These are phyloP conservation scores for Mesochorus sp. DNA, from an alignment of 2,888 invertebrate genomes.

Conservation along the genomic window DNA sequence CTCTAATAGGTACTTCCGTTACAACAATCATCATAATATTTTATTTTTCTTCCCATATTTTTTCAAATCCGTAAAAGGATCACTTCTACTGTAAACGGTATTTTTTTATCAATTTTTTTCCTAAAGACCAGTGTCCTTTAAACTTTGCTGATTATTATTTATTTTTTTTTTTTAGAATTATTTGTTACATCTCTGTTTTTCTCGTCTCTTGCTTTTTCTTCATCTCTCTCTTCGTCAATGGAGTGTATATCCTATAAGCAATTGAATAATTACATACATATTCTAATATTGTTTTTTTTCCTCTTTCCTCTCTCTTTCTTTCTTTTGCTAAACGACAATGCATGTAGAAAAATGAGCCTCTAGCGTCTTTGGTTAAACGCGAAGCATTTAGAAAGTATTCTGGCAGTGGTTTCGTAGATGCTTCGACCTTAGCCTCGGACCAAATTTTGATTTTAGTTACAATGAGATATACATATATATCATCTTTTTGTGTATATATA, in stretches of 20 bases:
- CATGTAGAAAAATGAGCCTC: conserved; percentile 82
- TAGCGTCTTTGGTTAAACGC: conserved; percentile 79
- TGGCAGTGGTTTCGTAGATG: conserved; percentile 80
- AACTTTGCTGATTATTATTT: no score
- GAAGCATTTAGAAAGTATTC: conserved; percentile 80
- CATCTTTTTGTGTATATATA: conserved; percentile 29
- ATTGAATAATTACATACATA: conserved; percentile 55
- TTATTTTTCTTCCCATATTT: conserved; percentile 15
- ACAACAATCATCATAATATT: conserved; percentile 52
- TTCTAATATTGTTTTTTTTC: conserved; percentile 29
- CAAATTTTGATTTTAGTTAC: conserved; percentile 77
- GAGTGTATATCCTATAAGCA: conserved; percentile 57
- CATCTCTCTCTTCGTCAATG: conserved; percentile 25
- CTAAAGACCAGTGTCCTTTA: no score
- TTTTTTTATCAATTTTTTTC: no score
- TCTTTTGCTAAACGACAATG: conserved; percentile 76
- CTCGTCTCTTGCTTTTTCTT: neutral
- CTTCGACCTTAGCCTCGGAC: conserved; percentile 79
- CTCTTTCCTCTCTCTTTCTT: conserved; percentile 33
- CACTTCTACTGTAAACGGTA: no score
- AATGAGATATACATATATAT: conserved; percentile 60
- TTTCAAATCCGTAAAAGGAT: no score
- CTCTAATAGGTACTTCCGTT: conserved; percentile 27
- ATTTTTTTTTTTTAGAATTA: conserved; percentile 12
- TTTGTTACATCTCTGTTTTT: neutral